Percentiles rank a stretch among this genome's conserved stretches.
phyloP scores from a whole-genome alignment of 2,888 invertebrate species.

The Ichneumoninae sp. region DNA sequence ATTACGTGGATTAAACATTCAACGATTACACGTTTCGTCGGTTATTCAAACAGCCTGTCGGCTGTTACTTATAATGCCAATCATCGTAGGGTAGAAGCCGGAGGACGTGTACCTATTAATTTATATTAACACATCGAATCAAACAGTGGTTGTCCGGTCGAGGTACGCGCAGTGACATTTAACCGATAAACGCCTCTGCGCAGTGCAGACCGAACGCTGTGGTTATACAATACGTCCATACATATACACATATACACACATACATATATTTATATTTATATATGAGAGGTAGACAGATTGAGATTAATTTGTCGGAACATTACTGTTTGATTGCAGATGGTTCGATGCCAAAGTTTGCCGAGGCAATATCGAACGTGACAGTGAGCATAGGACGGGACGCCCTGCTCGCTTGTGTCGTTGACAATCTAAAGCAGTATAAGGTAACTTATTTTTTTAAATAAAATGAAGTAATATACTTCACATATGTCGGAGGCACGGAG shows the following conservation, averaged over 20 bases:
- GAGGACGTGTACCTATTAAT: constrained; percentile 38
- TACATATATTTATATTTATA: neutral
- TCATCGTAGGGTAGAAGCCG: constrained; percentile 1
- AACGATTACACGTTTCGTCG: constrained; percentile 21
- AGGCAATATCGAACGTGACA: constrained; percentile 95
- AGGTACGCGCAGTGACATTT: constrained; percentile 22
- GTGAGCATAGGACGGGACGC: constrained; percentile 95
- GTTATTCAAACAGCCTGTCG: neutral
- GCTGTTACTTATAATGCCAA: constrained; percentile 25
- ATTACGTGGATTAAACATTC: neutral
- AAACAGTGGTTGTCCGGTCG: neutral
- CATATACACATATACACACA: neutral
- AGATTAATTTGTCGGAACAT: constrained; percentile 44
- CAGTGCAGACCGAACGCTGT: neutral
- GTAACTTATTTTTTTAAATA: constrained; percentile 84
- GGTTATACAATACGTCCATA: constrained; percentile 12
- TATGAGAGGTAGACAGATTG: constrained; percentile 5
- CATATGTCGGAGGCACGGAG: neutral
- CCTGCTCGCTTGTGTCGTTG: constrained; percentile 94
- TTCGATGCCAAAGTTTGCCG: constrained; percentile 92
- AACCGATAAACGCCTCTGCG: constrained; percentile 28
- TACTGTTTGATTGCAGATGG: constrained; percentile 85
- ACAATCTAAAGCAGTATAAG: constrained; percentile 94
- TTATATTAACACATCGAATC: constrained; percentile 32
- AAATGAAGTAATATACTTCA: neutral